Evolutionary conservation across 2,113 vertebrate genomes (phyloP).

Genomic region (Ceyx cyanopectus): DNA sequence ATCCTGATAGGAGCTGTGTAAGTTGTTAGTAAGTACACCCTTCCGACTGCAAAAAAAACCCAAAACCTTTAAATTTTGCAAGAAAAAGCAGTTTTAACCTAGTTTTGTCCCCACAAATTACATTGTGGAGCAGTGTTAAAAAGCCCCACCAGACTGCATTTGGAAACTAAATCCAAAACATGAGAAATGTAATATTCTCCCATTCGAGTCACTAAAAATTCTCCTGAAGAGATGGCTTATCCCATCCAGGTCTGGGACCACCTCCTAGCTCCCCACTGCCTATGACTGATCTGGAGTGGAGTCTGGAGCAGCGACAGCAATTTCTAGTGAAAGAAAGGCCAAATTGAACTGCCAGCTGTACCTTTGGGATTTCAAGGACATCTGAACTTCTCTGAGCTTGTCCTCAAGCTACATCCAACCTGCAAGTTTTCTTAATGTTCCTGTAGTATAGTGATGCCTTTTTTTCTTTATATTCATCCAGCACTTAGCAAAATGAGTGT

Average conservation of each 20-base stretch:
- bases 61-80: neutral
- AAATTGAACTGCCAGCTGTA: neutral
- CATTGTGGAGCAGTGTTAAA: neutral
- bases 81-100: neutral
- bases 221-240: neutral
- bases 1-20: neutral
- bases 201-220: neutral
- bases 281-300: neutral
- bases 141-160: neutral
- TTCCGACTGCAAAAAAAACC: neutral
- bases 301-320: neutral
- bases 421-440: neutral
- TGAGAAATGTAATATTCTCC: neutral
- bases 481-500: neutral
- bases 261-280: neutral
- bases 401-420: neutral
- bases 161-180: constrained; percentile 17
- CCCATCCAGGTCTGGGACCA: neutral
- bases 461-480: neutral
- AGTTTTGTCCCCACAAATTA: neutral
- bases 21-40: neutral
- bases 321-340: neutral
- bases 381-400: neutral
- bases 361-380: neutral
- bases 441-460: neutral